Percentiles rank a stretch among this genome's conserved stretches.
Conservation (phyloP, 2,888 invertebrate genomes). For the Scaeva pyrastri region DNA sequence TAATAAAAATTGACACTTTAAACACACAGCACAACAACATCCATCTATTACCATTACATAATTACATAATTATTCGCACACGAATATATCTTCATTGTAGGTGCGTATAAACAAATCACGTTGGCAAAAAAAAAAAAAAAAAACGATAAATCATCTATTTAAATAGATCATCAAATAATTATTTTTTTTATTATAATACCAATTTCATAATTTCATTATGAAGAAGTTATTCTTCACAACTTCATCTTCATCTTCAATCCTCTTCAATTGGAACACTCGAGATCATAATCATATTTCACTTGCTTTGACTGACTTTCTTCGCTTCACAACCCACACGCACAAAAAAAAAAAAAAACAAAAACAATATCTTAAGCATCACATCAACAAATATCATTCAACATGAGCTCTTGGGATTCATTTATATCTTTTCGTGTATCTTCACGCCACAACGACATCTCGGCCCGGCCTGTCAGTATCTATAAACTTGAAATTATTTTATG, state of each 20-base stretch:
- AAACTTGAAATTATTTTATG: slow-evolving; percentile 43
- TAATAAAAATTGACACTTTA: too few species aligned
- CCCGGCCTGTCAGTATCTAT: neutral
- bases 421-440: slow-evolving; percentile 48
- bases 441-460: neutral
- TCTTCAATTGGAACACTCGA: slow-evolving; percentile 11
- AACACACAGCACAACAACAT: too few species aligned
- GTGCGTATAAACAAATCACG: too few species aligned
- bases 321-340: slow-evolving; percentile 36
- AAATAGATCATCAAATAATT: neutral
- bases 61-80: too few species aligned
- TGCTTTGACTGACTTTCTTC: slow-evolving; percentile 52
- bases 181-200: too few species aligned
- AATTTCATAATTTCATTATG: slow-evolving; percentile 15
- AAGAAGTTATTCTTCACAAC: slow-evolving; percentile 8
- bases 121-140: too few species aligned
- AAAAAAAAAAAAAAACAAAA: neutral
- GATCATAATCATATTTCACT: slow-evolving; percentile 15
- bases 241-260: neutral
- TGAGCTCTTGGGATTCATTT: slow-evolving; percentile 34
- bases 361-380: neutral
- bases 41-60: too few species aligned
- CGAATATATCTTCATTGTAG: too few species aligned
- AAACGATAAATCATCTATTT: too few species aligned
- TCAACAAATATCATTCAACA: slow-evolving; percentile 12